A percentile compares a stretch with the other conserved stretches of the same genome.
Conservation (phyloP, 1,140 invertebrate species). For the Nautilus pompilius region DNA sequence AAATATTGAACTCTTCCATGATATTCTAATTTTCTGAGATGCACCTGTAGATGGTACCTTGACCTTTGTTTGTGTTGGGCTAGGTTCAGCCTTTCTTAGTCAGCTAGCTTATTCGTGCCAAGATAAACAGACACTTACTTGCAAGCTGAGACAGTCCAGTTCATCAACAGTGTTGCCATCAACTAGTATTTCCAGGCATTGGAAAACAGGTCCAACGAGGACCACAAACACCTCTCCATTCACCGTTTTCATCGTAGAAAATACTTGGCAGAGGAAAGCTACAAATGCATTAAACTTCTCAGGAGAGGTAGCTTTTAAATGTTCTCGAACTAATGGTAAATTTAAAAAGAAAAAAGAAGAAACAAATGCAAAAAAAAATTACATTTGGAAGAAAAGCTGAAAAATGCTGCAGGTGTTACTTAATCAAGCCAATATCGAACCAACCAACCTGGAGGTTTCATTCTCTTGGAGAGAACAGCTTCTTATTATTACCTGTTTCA, state of each 20-base stretch:
- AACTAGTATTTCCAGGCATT: slow-evolving; percentile 19
- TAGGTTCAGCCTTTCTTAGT: background rate
- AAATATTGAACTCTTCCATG: background rate
- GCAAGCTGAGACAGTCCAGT: background rate
- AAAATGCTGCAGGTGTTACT: no score
- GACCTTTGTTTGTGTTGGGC: background rate
- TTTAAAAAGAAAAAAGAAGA: background rate
- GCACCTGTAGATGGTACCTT: background rate
- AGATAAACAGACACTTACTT: background rate
- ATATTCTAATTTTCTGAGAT: background rate
- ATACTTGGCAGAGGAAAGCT: slow-evolving; percentile 25
- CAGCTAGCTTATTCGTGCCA: background rate
- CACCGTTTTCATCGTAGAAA: slow-evolving; percentile 20
- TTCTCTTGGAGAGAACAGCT: no score
- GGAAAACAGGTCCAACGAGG: slow-evolving; percentile 19
- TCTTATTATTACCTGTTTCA: no score
- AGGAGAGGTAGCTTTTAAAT: slow-evolving; percentile 7
- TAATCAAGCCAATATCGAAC: no score
- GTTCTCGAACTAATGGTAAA: slow-evolving; percentile 24
- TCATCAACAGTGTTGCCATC: background rate
- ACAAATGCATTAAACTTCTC: slow-evolving; percentile 23
- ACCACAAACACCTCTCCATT: slow-evolving; percentile 24
- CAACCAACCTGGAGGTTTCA: no score
- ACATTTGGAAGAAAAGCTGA: no score
- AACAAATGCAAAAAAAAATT: no score